phyloP scores from a whole-genome alignment of 2,888 invertebrate genomes.

The Microctonus hyperodae region DNA sequence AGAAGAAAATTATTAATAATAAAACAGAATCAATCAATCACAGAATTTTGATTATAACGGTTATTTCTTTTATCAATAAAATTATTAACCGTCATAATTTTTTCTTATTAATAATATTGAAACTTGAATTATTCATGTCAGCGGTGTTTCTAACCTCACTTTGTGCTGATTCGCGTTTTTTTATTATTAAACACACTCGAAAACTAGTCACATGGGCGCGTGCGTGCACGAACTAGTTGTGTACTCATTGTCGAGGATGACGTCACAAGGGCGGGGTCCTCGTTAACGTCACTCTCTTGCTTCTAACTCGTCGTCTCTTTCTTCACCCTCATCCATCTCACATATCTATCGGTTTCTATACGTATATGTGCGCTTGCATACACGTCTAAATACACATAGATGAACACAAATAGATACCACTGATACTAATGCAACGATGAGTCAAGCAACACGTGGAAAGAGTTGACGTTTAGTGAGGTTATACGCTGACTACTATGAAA shows the following conservation, averaged over 20 bases:
- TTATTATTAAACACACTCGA: constrained; percentile 21
- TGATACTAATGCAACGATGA: constrained; percentile 19
- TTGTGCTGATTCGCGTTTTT: constrained; percentile 8
- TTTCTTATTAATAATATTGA: neutral
- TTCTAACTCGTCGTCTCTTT: neutral
- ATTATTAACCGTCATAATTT: neutral
- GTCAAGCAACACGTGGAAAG: constrained; percentile 59
- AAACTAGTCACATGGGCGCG: constrained; percentile 6
- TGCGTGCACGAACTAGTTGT: constrained; percentile 25
- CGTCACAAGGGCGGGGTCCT: constrained; percentile 61
- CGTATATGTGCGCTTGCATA: neutral
- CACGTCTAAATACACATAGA: neutral
- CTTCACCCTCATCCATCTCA: neutral
- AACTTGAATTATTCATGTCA: neutral
- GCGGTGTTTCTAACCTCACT: constrained; percentile 25
- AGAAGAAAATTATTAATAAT: neutral
- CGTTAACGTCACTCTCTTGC: constrained; percentile 50
- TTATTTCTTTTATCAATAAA: neutral
- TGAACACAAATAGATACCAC: constrained; percentile 30
- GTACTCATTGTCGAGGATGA: constrained; percentile 40
- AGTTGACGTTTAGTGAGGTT: constrained; percentile 41
- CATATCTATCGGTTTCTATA: neutral
- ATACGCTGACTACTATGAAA: constrained; percentile 31
- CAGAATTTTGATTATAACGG: neutral
- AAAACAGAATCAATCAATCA: neutral